Evolutionary conservation across 2,888 invertebrate genomes (phyloP).

Genomic region (Drosophila tanythrix): DNA sequence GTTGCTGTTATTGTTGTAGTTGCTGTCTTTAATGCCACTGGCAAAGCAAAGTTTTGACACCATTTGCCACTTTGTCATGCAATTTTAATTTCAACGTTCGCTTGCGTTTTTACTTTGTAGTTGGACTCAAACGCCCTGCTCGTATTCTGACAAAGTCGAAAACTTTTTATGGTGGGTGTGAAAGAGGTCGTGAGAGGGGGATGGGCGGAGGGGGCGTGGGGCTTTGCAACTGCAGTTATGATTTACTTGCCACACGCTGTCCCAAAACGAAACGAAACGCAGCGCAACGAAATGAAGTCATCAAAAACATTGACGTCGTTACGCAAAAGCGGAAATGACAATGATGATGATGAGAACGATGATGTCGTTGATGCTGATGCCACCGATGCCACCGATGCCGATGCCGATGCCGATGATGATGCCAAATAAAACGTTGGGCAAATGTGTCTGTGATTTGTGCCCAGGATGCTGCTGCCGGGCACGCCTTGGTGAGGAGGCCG

Average conservation of each 20-base stretch:
- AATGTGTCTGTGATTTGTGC: conserved; percentile 51
- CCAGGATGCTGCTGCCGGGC: conserved; percentile 20
- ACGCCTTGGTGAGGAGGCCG: neutral
- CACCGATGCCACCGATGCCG: conserved; percentile 14
- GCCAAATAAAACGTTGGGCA: conserved; percentile 62
- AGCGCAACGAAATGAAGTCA: conserved; percentile 76
- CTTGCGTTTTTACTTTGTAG: conserved; percentile 68
- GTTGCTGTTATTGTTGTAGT: neutral
- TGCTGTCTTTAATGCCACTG: conserved; percentile 32
- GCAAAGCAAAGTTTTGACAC: conserved; percentile 75
- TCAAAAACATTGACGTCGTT: conserved; percentile 77
- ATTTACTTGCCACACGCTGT: conserved; percentile 68
- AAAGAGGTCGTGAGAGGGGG: conserved; percentile 1
- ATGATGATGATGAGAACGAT: conserved; percentile 55
- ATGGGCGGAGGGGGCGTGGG: neutral
- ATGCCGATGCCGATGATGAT: conserved; percentile 11
- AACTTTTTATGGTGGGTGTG: conserved; percentile 64
- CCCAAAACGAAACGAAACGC: conserved; percentile 57
- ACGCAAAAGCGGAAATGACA: conserved; percentile 79
- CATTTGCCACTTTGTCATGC: conserved; percentile 79
- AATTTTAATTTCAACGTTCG: conserved; percentile 71
- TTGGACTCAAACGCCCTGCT: conserved; percentile 48
- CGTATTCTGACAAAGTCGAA: conserved; percentile 77
- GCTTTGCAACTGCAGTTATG: conserved; percentile 59
- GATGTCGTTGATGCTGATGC: conserved; percentile 14